phyloP scores from a whole-genome alignment of 2,113 vertebrate genomes.

The Alouatta palliata region DNA sequence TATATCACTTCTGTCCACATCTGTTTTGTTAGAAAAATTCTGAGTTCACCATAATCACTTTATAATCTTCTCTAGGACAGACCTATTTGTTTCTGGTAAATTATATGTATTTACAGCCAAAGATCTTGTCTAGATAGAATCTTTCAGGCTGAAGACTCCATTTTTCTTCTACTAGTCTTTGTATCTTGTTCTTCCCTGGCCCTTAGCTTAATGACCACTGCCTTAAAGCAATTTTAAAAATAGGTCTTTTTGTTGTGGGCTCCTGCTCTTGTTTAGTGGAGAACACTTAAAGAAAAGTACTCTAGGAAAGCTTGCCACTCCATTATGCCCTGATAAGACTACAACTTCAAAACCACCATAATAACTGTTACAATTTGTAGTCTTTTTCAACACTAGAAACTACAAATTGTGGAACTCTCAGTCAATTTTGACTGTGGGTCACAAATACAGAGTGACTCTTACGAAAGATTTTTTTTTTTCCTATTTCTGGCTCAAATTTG shows the following conservation, averaged over 20 bases:
- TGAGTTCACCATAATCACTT: not conserved
- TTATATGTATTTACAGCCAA: not conserved
- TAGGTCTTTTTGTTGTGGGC: not conserved
- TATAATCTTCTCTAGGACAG: not conserved
- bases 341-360: not conserved
- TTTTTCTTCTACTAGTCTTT: not conserved
- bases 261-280: not conserved
- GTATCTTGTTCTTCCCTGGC: not conserved
- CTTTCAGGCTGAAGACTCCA: not conserved
- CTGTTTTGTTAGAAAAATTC: not conserved
- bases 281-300: constrained; percentile 20
- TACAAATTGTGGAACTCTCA: not conserved
- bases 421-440: not conserved
- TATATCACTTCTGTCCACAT: not conserved
- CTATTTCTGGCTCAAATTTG: not conserved
- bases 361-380: not conserved
- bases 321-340: not conserved
- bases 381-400: not conserved
- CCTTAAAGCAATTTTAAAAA: not conserved
- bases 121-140: not conserved
- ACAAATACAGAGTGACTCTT: not conserved
- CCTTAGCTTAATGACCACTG: not conserved
- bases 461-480: not conserved
- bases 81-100: not conserved
- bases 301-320: not conserved